phyloP scores from a whole-genome alignment of 2,113 vertebrate genomes.

The Acanthochromis polyacanthus region DNA sequence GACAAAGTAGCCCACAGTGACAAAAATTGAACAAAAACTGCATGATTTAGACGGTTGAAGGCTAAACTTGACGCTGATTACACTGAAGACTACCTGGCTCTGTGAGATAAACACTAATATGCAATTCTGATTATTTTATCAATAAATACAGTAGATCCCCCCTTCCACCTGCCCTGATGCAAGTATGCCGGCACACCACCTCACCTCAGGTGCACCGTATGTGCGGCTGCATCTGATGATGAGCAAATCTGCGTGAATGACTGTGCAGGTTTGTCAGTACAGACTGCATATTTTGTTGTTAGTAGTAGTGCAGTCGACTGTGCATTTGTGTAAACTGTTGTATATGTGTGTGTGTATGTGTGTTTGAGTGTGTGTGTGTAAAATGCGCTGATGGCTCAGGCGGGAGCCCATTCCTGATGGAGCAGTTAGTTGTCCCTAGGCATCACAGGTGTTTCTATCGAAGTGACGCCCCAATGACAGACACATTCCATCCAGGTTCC shows the following conservation, averaged over 20 bases:
- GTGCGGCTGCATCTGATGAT: not conserved
- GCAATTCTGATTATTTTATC: not conserved
- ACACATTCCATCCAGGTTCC: conserved; percentile 75
- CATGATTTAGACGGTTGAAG: no score
- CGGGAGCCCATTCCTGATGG: conserved; percentile 54
- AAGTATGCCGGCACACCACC: not conserved
- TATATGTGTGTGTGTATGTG: not conserved
- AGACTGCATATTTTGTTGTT: conserved; percentile 10
- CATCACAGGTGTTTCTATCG: conserved; percentile 76
- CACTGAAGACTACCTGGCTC: no score
- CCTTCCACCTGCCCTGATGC: no score
- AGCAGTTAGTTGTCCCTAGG: conserved; percentile 66
- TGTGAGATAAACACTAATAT: not conserved
- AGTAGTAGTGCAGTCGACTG: not conserved
- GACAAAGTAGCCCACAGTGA: no score
- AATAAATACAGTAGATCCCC: not conserved
- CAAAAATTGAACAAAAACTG: no score
- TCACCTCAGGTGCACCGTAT: not conserved
- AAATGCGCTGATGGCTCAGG: conserved; percentile 30
- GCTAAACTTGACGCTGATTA: no score
- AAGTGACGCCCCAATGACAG: conserved; percentile 71
- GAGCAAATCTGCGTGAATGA: conserved; percentile 13
- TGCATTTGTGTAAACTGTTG: conserved; percentile 1
- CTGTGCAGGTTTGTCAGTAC: conserved; percentile 5
- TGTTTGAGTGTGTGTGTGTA: conserved; percentile 14